phyloP scores from a whole-genome alignment of 2,888 invertebrate genomes.

The Protonemura montana region DNA sequence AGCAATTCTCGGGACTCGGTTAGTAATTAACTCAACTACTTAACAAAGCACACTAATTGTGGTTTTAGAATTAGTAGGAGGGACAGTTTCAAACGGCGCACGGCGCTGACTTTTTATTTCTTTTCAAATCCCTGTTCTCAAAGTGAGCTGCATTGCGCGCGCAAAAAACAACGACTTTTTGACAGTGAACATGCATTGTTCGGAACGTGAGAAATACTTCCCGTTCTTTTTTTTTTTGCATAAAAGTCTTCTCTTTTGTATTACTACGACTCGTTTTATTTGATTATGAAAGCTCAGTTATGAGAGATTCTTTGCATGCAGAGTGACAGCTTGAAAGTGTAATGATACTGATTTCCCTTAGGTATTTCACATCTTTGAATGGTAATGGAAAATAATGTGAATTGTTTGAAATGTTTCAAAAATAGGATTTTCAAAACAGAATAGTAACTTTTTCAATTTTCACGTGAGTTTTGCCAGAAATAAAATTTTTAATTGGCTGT shows the following conservation, averaged over 20 bases:
- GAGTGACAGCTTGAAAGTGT: too few species aligned
- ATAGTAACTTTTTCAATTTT: too few species aligned
- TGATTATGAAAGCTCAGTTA: not conserved
- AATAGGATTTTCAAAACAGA: too few species aligned
- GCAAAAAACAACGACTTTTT: not conserved
- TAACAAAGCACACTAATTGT: constrained; percentile 31
- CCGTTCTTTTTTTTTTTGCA: not conserved
- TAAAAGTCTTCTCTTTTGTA: not conserved
- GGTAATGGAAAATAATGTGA: too few species aligned
- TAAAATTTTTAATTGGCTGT: too few species aligned
- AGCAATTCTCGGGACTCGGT: not conserved
- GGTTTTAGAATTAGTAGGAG: constrained; percentile 22
- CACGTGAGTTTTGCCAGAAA: too few species aligned
- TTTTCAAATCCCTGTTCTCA: not conserved
- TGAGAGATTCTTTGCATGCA: too few species aligned
- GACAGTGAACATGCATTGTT: not conserved
- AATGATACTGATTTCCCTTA: too few species aligned
- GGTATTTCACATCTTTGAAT: too few species aligned
- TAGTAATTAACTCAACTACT: constrained; percentile 24
- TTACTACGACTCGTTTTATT: not conserved
- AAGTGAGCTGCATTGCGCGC: not conserved
- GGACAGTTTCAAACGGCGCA: not conserved
- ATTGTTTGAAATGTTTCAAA: too few species aligned
- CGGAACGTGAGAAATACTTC: not conserved
- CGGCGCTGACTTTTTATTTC: not conserved